These are phyloP conservation scores for Acanthurus leucopareius DNA, from an alignment of 2,797 vertebrate genomes.

Conservation along the genomic window DNA sequence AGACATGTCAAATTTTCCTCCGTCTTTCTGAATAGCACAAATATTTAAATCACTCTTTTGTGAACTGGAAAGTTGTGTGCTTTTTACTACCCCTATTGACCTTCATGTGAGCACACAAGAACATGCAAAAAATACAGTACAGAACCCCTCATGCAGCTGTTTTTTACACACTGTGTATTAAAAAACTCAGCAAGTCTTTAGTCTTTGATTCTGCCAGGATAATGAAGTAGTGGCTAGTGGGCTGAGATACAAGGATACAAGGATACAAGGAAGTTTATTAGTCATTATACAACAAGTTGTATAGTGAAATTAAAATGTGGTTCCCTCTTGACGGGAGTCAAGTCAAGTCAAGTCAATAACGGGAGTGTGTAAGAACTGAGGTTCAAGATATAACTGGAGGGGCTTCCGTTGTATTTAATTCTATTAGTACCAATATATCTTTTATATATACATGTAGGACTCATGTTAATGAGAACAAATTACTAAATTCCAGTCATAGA, in stretches of 20 bases:
- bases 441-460: too few relatives aligned
- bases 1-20: background rate
- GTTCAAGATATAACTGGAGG: background rate
- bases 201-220: slow-evolving; percentile 36
- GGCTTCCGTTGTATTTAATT: background rate
- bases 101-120: slow-evolving; percentile 36
- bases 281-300: too few relatives aligned
- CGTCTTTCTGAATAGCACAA: background rate
- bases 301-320: too few relatives aligned
- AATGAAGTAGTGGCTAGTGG: background rate
- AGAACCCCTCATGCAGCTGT: slow-evolving; percentile 38
- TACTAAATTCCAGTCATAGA: too few relatives aligned
- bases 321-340: too few relatives aligned
- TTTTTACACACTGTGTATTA: slow-evolving; percentile 49
- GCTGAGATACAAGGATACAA: background rate
- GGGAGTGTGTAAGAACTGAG: background rate
- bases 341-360: too few relatives aligned
- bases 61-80: slow-evolving; percentile 40
- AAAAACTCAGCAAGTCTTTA: slow-evolving; percentile 37
- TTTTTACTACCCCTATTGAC: slow-evolving; percentile 34
- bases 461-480: too few relatives aligned
- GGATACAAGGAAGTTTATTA: too few relatives aligned
- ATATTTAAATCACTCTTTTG: slow-evolving; percentile 47
- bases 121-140: slow-evolving; percentile 41
- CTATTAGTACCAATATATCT: background rate